Evolutionary conservation across 2,797 vertebrate genomes (phyloP), one percentile per base, ranked within the genome.

Genomic region (Bucorvus abyssinicus): DNA sequence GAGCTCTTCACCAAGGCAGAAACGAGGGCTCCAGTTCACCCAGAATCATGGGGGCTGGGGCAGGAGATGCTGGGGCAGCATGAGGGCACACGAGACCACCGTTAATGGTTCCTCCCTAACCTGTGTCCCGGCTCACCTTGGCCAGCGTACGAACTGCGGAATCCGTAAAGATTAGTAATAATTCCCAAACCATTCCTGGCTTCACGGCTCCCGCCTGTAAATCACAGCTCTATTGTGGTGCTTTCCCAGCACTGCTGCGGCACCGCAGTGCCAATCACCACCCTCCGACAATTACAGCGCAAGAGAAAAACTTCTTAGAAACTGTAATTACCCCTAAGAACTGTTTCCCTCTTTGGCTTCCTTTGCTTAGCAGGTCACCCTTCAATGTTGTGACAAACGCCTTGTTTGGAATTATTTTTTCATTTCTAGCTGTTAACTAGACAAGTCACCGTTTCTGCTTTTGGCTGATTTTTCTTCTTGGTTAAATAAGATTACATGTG

Each of bases 331-430:
- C 78, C 89, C 77, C 78, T 71, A 40, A 87, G 93, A 92, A 83
- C 59, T 85, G 91, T 91, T 95, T 95, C 89, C 84, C 60, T 93
- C 87, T 36, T n/a, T 24, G 27, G 67, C 74, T 2, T 89, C 87
- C 91, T 65, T 69, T 1, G 16, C 95, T 59, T 95, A 77, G 94
- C 9, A 6, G 89, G 93, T 91, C 81, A 96, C 94, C 95, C 93
- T 77, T 79, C 78, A 92, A 52, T 93, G 91, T 94, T 96, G 87
- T 95, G 95, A 96, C 96, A 95, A 94, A 95, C 0, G 14, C 71
- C 75, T 53, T 52, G 60, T 87, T 96, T 73, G 40, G 71, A 70
- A 84, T 67, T 65, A 85, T 92, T 92, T 95, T 95, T 90, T 76
- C 78, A 56, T 92, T 77, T 89, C 89, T 59, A 73, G 87, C 89